phyloP scores from a whole-genome alignment of 2,888 invertebrate species.

The Hyposoter dolosus region DNA sequence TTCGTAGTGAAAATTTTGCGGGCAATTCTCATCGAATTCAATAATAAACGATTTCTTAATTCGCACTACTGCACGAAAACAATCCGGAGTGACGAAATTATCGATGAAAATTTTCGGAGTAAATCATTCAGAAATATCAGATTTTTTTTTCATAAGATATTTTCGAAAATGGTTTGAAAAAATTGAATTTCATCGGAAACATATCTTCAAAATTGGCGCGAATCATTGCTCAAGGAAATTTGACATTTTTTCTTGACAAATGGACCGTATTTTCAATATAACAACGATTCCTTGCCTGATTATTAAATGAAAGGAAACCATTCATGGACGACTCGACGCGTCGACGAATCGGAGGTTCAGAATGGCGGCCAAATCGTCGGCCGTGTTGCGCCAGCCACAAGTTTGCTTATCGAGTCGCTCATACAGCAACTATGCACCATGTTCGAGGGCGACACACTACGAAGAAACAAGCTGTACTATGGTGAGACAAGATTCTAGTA shows the following conservation, averaged over 20 bases:
- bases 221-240: neutral
- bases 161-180: neutral
- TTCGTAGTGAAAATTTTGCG: neutral
- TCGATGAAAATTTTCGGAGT: neutral
- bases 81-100: neutral
- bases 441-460: slow-evolving; percentile 87
- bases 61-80: neutral
- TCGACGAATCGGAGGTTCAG: slow-evolving; percentile 64
- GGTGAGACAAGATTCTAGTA: slow-evolving; percentile 76
- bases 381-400: slow-evolving; percentile 87
- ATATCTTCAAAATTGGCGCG: neutral
- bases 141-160: neutral
- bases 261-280: neutral
- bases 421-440: slow-evolving; percentile 89
- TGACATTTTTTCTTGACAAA: neutral
- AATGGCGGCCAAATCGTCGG: slow-evolving; percentile 72
- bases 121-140: neutral
- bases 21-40: neutral
- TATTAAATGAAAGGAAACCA: slow-evolving; percentile 68
- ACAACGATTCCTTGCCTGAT: neutral
- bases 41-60: neutral
- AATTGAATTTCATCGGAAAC: neutral
- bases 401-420: slow-evolving; percentile 89
- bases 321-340: slow-evolving; percentile 66
- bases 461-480: slow-evolving; percentile 88